phyloP scores from a whole-genome alignment of 2,888 invertebrate species.

The Sinopyrophorus schimmeli region DNA sequence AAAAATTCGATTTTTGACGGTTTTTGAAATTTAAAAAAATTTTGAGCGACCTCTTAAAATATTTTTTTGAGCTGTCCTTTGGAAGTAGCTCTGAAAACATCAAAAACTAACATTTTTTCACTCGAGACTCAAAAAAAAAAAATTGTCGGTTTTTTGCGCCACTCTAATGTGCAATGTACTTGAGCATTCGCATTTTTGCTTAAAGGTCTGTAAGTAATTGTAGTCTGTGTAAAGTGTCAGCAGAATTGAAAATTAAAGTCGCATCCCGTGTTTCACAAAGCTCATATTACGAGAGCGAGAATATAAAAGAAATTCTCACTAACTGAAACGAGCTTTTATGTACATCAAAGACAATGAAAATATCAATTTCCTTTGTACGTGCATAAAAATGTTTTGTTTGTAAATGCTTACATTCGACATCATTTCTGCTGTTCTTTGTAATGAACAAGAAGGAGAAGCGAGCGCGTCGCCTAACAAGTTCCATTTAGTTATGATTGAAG shows the following conservation, averaged over 20 bases:
- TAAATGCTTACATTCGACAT: conserved; percentile 38
- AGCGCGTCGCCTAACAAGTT: conserved; percentile 39
- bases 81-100: no score
- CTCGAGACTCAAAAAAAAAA: no score
- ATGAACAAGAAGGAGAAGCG: conserved; percentile 33
- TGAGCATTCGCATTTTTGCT: conserved; percentile 16
- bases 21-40: no score
- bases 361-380: conserved; percentile 40
- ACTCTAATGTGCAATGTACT: no score
- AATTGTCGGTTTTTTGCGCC: no score
- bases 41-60: no score
- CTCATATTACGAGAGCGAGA: conserved; percentile 27
- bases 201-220: conserved; percentile 28
- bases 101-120: no score
- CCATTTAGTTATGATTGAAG: conserved; percentile 40
- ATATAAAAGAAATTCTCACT: conserved; percentile 32
- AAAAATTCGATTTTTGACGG: no score
- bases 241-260: conserved; percentile 30
- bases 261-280: conserved; percentile 27
- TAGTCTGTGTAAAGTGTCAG: conserved; percentile 24
- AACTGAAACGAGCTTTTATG: conserved; percentile 36
- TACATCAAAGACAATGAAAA: conserved; percentile 42
- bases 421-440: conserved; percentile 34
- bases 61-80: no score
- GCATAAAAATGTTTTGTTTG: conserved; percentile 37